These are phyloP conservation scores for Hypolimnas misippus DNA, from an alignment of 2,888 invertebrate species.

Conservation along the genomic window DNA sequence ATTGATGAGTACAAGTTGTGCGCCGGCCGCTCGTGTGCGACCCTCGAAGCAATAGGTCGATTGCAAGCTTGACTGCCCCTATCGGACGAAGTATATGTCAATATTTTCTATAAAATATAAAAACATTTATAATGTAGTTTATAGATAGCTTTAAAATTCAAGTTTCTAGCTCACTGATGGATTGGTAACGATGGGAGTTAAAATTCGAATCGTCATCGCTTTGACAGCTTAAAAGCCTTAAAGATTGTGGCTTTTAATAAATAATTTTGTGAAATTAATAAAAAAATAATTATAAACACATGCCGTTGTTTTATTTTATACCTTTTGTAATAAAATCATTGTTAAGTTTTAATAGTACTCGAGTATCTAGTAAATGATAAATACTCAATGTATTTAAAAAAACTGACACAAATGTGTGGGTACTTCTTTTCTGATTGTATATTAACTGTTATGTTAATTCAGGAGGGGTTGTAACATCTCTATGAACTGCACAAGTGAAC, in stretches of 20 bases:
- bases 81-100: constrained; percentile 68
- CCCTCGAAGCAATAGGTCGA: constrained; percentile 64
- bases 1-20: neutral
- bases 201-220: constrained; percentile 69
- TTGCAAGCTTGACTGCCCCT: constrained; percentile 71
- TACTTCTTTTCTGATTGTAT: too few relatives aligned
- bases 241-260: constrained; percentile 81
- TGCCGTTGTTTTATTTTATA: constrained; percentile 38
- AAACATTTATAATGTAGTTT: constrained; percentile 70
- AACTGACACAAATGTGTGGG: too few relatives aligned
- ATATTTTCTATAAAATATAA: constrained; percentile 79
- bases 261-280: constrained; percentile 84
- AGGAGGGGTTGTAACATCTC: too few relatives aligned
- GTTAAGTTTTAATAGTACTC: too few relatives aligned
- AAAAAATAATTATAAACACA: constrained; percentile 74
- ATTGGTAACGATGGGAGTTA: constrained; percentile 54
- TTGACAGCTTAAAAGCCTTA: constrained; percentile 83
- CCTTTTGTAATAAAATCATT: neutral
- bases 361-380: too few relatives aligned
- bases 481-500: too few relatives aligned
- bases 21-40: constrained; percentile 34
- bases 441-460: too few relatives aligned
- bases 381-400: too few relatives aligned
- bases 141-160: constrained; percentile 77
- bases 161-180: constrained; percentile 69